Evolutionary conservation across 2,113 vertebrate species (phyloP), one percentile per base, ranked within the genome.

Genomic region (Heliornis fulica): DNA sequence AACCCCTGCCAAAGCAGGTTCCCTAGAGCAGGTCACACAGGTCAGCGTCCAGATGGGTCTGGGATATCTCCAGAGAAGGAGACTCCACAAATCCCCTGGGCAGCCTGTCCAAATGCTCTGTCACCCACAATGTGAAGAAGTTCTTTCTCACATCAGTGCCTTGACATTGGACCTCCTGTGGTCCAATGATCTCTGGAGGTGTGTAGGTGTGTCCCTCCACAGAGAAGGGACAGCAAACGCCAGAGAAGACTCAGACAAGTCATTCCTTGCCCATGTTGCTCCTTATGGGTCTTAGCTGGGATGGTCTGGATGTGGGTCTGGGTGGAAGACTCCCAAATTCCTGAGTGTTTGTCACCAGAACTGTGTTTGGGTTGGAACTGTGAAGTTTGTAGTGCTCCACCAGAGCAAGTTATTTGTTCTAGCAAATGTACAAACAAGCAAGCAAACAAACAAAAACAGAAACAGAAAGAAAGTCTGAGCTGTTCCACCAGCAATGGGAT

Each of bases 391-490:
- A 87, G 78, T 48, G 72, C 54, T 94, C 51, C 90, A 93, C 51
- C 54, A 93, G 60, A 66, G 82, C 1, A 5, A 93, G 64, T 63
- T 95, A 66, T 95, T 95, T 94, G 54, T 96, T 93, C 71, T 87
- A 95, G 48, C 17, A 77, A 91, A 92, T 29, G 71, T 48, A 94
- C 80, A 96, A 97, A 95, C 76, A 94, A 94, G 71, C 50, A 82
- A 57, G 32, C n/a, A 89, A 94, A 34, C 85, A 94, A 95, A 83
- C 59, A 95, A 94, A 94, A 90, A 77, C 76, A 94, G 86, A 86
- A 94, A 83, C 0, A 1, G 68, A 87, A 90, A 93, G 76, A 86
- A 92, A 93, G 64, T 74, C 68, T 83, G 86, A 92, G 72, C 83
- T 75, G 80, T 90, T 92, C 86, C 72, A 75, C 70, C 86, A 90